Evolutionary conservation across 2,797 vertebrate genomes (phyloP).

Genomic region (Monodelphis domestica): DNA sequence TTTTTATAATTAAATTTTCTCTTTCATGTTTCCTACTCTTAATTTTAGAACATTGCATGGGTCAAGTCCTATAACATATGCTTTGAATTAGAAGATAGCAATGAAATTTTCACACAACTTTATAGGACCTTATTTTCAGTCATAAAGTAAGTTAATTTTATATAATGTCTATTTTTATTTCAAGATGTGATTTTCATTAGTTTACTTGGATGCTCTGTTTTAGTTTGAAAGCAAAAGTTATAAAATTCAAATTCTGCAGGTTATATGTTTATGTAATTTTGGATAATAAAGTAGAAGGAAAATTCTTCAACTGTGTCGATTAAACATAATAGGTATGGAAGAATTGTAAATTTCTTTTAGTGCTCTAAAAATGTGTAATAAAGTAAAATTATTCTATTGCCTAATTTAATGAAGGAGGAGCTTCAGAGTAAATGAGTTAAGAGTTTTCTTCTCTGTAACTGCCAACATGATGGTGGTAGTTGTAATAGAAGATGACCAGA

Average conservation of each 20-base stretch:
- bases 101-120: conserved; percentile 98
- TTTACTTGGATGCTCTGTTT: not conserved
- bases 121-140: conserved; percentile 98
- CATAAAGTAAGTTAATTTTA: conserved; percentile 94
- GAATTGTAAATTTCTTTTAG: not conserved
- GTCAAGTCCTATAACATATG: conserved; percentile 99
- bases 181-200: not conserved
- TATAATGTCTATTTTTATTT: conserved; percentile 9
- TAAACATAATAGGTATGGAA: not conserved
- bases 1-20: conserved; percentile 33
- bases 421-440: not conserved
- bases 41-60: conserved; percentile 96
- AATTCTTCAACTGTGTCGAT: not conserved
- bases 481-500: not conserved
- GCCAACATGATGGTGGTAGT: not conserved
- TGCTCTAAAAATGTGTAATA: not conserved
- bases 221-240: not conserved
- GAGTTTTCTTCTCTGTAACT: not conserved
- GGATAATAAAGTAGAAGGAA: not conserved
- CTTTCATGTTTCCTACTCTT: conserved; percentile 37
- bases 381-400: not conserved
- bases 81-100: conserved; percentile 98
- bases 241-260: not conserved
- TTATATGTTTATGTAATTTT: not conserved
- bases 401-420: not conserved